Evolutionary conservation across 1,140 invertebrate species (phyloP).

Genomic region (Drosophila littoralis): DNA sequence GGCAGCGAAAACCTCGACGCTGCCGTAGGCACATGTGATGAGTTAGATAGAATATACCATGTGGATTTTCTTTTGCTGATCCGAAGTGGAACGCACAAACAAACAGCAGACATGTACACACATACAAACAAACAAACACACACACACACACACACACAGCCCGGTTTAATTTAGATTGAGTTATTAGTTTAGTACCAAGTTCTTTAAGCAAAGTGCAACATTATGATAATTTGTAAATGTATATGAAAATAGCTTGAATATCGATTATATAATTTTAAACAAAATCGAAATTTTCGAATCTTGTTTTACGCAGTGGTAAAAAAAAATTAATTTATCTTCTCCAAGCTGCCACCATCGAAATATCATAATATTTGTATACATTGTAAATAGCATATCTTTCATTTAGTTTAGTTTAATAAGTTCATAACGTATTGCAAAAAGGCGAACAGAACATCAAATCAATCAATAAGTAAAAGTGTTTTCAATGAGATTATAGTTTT

Average conservation of each 20-base stretch:
- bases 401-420: constrained; percentile 42
- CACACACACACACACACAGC: constrained; percentile 39
- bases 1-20: constrained; percentile 25
- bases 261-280: neutral
- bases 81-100: constrained; percentile 58
- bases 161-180: constrained; percentile 72
- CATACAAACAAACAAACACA: constrained; percentile 26
- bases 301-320: constrained; percentile 29
- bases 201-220: constrained; percentile 69
- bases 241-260: constrained; percentile 21
- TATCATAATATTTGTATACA: constrained; percentile 44
- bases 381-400: constrained; percentile 47
- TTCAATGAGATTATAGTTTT: constrained; percentile 40
- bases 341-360: constrained; percentile 51
- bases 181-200: constrained; percentile 65
- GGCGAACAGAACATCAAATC: constrained; percentile 17
- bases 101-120: constrained; percentile 42
- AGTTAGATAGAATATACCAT: neutral
- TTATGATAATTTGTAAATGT: constrained; percentile 55
- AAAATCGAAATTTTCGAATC: constrained; percentile 6
- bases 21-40: constrained; percentile 35
- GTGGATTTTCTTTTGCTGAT: constrained; percentile 17
- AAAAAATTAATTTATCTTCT: constrained; percentile 32
- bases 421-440: constrained; percentile 10
- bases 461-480: constrained; percentile 25